Evolutionary conservation across 2,888 invertebrate genomes (phyloP).

Genomic region (Campoletis raptor): DNA sequence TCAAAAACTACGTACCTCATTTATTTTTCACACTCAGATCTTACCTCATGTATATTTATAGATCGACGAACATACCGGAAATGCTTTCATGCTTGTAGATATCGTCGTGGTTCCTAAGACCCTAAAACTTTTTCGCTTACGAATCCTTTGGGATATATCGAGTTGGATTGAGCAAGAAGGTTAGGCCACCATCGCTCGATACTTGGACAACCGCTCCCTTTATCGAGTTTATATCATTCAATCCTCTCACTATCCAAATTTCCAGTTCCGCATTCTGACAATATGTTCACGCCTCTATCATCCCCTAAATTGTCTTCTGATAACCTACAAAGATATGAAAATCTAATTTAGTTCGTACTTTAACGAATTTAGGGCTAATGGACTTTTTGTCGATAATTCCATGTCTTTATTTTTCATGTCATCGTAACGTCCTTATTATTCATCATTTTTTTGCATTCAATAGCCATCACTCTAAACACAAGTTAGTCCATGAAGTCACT

Average conservation of each 20-base stretch:
- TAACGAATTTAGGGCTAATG: neutral
- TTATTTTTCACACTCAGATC: neutral
- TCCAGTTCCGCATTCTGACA: neutral
- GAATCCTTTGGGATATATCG: neutral
- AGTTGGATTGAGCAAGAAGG: neutral
- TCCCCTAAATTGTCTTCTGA: neutral
- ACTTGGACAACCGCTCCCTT: conserved; percentile 14
- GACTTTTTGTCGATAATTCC: neutral
- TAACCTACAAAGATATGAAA: neutral
- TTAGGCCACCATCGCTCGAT: neutral
- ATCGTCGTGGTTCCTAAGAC: neutral
- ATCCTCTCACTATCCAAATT: conserved; percentile 1
- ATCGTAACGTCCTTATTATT: neutral
- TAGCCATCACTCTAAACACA: neutral
- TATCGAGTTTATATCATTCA: conserved; percentile 4
- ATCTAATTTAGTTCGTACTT: neutral
- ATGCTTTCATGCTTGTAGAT: neutral
- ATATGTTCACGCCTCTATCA: neutral
- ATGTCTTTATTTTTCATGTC: neutral
- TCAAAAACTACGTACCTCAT: neutral
- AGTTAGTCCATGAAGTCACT: neutral
- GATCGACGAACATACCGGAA: conserved; percentile 13
- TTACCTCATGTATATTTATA: conserved; percentile 31
- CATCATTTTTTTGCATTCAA: neutral
- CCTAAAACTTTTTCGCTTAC: conserved; percentile 16